These are phyloP conservation scores for Tetheella fluctuosa DNA, from an alignment of 2,888 invertebrate genomes.

Conservation along the genomic window DNA sequence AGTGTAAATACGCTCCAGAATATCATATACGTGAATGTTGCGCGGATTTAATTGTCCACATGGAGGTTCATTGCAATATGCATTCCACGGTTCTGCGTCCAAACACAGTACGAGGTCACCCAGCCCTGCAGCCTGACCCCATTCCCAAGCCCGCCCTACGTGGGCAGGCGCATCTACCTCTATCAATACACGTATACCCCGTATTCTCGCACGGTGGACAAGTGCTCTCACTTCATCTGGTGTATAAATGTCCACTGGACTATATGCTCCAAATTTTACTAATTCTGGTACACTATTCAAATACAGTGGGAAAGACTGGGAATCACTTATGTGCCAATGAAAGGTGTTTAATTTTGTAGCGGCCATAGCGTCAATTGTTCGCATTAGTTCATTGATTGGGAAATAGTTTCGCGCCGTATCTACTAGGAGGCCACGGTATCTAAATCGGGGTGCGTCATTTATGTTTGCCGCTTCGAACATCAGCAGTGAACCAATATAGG, in stretches of 20 bases:
- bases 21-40: slow-evolving; percentile 87
- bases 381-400: slow-evolving; percentile 86
- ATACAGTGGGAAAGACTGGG: slow-evolving; percentile 94
- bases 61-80: slow-evolving; percentile 90
- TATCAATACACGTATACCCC: slow-evolving; percentile 93
- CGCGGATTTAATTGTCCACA: slow-evolving; percentile 92
- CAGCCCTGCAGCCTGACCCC: slow-evolving; percentile 86
- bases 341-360: slow-evolving; percentile 94
- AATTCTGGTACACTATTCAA: slow-evolving; percentile 89
- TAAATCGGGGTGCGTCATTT: slow-evolving; percentile 89
- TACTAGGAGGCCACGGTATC: slow-evolving; percentile 93
- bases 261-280: slow-evolving; percentile 91
- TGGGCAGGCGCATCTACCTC: slow-evolving; percentile 95
- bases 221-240: slow-evolving; percentile 88
- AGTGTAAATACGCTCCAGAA: slow-evolving; percentile 88
- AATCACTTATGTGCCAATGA: slow-evolving; percentile 95
- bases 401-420: slow-evolving; percentile 96
- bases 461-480: slow-evolving; percentile 86
- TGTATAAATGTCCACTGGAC: slow-evolving; percentile 88
- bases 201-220: slow-evolving; percentile 88
- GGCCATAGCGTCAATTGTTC: slow-evolving; percentile 93
- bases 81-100: slow-evolving; percentile 88
- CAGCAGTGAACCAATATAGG: slow-evolving; percentile 82
- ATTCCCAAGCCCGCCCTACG: slow-evolving; percentile 91
- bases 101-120: slow-evolving; percentile 89